Base-by-base conservation (phyloP, 1,140 invertebrate genomes). In the Lineus longissimus region DNA sequence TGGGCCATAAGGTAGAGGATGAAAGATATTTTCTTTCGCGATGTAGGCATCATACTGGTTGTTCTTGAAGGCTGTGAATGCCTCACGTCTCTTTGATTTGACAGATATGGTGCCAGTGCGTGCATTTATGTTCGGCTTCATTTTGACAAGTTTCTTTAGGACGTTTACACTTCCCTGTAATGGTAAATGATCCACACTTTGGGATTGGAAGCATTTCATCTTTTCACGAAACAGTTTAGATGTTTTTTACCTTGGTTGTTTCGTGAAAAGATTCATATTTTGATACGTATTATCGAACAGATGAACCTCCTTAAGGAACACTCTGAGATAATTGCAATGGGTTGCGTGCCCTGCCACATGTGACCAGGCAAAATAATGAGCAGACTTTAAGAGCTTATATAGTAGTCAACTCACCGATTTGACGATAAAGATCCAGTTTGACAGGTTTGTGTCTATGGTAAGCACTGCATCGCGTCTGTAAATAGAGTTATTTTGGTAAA, bases 161-260 rank as follows among this genome's bases (percentile, higher is more conserved):
- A 76, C 70, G 7, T 64, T 64, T 31, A 74, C 45, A 33, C 73
- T 73, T 7, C 74, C 74, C 73, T 75, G 66, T 15, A 54, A 40
- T 23, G 2, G 47, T 27, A 9, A 61, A 9, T 47, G 23, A 55
- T 40, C 54, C 23, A 27, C 7, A 62, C 11, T 7, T 55, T 29
- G n/a, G 45, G n/a, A 31, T 4, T 7, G 33, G n/a, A 55, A 2
- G 22, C 22, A 17, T 19, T 9, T 27, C 11, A 19, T 25, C 6
- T n/a, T 17, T n/a, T 7, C n/a, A n/a, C n/a, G n/a, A n/a, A n/a
- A n/a, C n/a, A n/a, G n/a, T n/a, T n/a, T n/a, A n/a, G n/a, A n/a
- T n/a, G n/a, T n/a, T n/a, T n/a, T n/a, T n/a, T n/a, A n/a, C n/a
- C n/a, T n/a, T n/a, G n/a, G n/a, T n/a, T n/a, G n/a, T n/a, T n/a